phyloP scores from a whole-genome alignment of 2,888 invertebrate species.

The Sialis fuliginosa region DNA sequence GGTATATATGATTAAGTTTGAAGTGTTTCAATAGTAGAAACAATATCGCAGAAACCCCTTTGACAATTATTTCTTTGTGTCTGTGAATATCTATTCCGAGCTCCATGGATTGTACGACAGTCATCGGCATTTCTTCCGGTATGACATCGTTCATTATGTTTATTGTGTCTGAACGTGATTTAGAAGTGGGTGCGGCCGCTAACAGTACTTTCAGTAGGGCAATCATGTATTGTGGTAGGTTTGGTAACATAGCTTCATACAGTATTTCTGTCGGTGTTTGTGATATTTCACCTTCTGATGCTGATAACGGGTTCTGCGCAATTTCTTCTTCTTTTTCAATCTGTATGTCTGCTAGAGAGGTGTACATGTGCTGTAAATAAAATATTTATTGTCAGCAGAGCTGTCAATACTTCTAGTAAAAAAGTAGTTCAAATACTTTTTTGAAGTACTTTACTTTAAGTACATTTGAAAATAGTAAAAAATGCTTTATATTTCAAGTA shows the following conservation, averaged over 20 bases:
- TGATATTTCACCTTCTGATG: conserved; percentile 58
- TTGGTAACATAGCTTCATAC: conserved; percentile 88
- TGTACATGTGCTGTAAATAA: conserved; percentile 67
- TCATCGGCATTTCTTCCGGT: conserved; percentile 96
- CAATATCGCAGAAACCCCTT: conserved; percentile 81
- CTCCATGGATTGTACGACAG: conserved; percentile 85
- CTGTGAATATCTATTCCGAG: conserved; percentile 94
- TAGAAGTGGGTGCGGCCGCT: conserved; percentile 96
- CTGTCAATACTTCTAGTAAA: no score
- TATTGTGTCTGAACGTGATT: conserved; percentile 92
- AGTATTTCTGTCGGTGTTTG: conserved; percentile 75
- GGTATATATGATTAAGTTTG: conserved; percentile 93
- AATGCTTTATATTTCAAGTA: no score
- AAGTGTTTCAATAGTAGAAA: conserved; percentile 90
- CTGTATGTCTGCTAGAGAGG: conserved; percentile 83
- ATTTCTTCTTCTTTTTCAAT: conserved; percentile 82
- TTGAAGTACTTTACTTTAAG: no score
- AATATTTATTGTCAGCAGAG: neutral
- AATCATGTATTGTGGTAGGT: conserved; percentile 95
- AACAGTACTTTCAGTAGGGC: conserved; percentile 89
- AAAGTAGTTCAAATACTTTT: no score
- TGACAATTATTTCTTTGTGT: conserved; percentile 97
- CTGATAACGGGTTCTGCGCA: conserved; percentile 76
- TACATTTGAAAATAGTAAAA: no score
- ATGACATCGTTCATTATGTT: conserved; percentile 96